Evolutionary conservation across 1,140 invertebrate genomes (phyloP), one percentile per base, ranked within the genome.

Genomic region (Odontomachus brunneus): DNA sequence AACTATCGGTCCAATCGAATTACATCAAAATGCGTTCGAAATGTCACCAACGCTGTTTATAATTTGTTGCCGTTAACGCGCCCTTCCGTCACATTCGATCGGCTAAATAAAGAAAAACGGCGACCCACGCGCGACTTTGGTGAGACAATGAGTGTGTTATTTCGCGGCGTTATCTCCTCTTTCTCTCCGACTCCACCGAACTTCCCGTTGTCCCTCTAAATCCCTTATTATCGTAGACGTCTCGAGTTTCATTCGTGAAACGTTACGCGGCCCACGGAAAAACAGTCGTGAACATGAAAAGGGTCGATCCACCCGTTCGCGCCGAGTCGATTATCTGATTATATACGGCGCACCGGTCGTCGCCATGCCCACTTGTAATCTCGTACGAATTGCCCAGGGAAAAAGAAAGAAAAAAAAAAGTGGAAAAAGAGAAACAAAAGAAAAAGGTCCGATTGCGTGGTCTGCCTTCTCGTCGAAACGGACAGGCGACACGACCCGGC

Each of bases 401-500:
- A 66, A 55, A 5, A 66, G 22, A 19, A 55, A 19, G 53, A 55
- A 44, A 7, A 44, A 7, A 44, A 11, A 11, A 7, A 44, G 38
- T 1, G 38, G 38, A 11, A 7, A 11, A 7, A 44, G 38, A 11
- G 38, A 11, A 7, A 11, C 3, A 11, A 7, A 44, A 44, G 9
- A 44, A 44, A 7, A 4, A 4, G 9, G 9, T 7, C 38, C 38
- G 38, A 44, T 44, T 11, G 9, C 38, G 38, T 11, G 38, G 38
- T 44, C 38, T 44, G 38, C 9, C 38, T 44, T 11, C 38, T 44
- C 22, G 15, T 59, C 33, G 75, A 19, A 63, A 80, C 51, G 53
- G 24, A 80, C 65, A 71, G 53, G 26, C 53, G 75, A 80, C 75
- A 80, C 65, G 65, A 71, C 65, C 38, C 53, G 17, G 22, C 75